Base-by-base conservation (phyloP, 2,888 invertebrate species). In the Pecten maximus region DNA sequence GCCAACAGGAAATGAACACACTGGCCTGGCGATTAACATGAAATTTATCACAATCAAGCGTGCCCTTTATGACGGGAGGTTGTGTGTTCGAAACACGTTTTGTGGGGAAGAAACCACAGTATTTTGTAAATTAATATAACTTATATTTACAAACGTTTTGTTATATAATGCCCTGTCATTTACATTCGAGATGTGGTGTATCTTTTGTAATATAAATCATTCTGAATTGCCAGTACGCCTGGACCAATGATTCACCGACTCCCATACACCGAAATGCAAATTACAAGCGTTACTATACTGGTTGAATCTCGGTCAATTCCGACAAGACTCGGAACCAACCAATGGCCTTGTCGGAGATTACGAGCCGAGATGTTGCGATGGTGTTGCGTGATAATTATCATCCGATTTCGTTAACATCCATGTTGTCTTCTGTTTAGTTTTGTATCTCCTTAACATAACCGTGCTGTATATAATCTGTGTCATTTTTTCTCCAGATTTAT, bases 81-180 rank as follows among this genome's bases (percentile, higher is more conserved):
- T 35, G 74, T 74, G 74, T 74, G 74, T 74, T 74, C 74, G 74
- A 54, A 54, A 54, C 54, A n/a, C 23, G 12, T 74, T 28, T 74
- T 74, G 28, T 12, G 74, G 35, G 35, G 35, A 4, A 74, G 74
- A 35, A 74, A 74, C 74, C 44, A 44, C 44, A 12, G 35, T 35
- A 35, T 74, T 35, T 35, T 28, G 74, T 74, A 54, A 54, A 54
- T 54, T 54, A 54, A 54, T 54, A 28, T 28, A 23, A 35, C 54
- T 8, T 54, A 35, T 74, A 74, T 74, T 10, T 8, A 74, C 74
- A 74, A 4, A 35, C 28, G 19, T 74, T 54, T 6, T 54, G 35
- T 74, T 35, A 74, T 74, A 74, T 74, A 28, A 74, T 74, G 6
- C 35, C 74, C 28, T 28, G 74, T 74, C 74, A 28, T 74, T 74